Evolutionary conservation across 2,797 vertebrate species (phyloP), one percentile per base, ranked within the genome.

Genomic region (Rhodeus uyekii): DNA sequence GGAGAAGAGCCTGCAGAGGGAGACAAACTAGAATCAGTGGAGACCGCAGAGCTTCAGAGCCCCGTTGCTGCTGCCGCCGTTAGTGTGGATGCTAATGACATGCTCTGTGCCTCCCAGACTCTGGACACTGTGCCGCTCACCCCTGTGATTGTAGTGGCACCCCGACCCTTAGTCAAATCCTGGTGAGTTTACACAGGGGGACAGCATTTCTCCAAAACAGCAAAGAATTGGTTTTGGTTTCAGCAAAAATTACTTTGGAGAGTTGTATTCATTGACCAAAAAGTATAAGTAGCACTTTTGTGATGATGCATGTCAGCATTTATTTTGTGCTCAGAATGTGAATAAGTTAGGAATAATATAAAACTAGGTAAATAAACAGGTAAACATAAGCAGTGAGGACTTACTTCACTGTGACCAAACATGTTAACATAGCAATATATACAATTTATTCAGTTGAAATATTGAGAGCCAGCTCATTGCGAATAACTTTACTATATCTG

Each of bases 41-140:
- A 87, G 50, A 39, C 73, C 0, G 22, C 77, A 3, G 89, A 78
- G 69, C 68, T 85, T 19, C 64, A 60, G 44, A 63, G 48, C 14
- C 24, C 80, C 5, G 3, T 71, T 44, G 53, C 67, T 19, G 67
- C n/a, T 16, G 65, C 22, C 36, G 0, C 83, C 55, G 9, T 80
- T 85, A 63, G 69, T 69, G 91, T 87, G 67, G 92, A 92, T 19
- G 90, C 94, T 88, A 95, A 84, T 36, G 94, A 96, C 81, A 90
- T 91, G 87, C 90, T 95, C 9, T 94, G 93, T 55, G 85, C 94
- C 0, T 95, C 96, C 32, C 96, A 96, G 89, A 94, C 94, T 0
- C 87, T 95, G 88, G 92, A 96, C 32, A 93, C 94, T 0, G 94
- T 92, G 46, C 94, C 95, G 0, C 87, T 96, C 27, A 95, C 91